phyloP scores from a whole-genome alignment of 2,797 vertebrate genomes.

The Tympanoctomys barrerae region DNA sequence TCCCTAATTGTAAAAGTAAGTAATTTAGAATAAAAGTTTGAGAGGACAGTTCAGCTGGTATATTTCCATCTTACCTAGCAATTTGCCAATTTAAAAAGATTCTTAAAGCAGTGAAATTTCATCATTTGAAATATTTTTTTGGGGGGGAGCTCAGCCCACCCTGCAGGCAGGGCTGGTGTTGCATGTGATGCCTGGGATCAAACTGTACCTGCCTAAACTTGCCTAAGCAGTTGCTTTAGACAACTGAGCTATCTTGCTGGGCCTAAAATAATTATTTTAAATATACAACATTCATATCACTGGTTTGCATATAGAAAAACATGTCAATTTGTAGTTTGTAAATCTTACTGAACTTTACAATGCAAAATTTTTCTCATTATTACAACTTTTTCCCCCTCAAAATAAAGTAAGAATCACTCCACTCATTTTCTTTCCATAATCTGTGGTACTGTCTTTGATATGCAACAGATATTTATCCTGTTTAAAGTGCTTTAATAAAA shows the following conservation, averaged over 20 bases:
- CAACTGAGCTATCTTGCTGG: too few relatives aligned
- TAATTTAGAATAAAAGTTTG: constrained; percentile 22
- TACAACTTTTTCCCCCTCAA: neutral
- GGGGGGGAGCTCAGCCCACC: too few relatives aligned
- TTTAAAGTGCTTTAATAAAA: neutral
- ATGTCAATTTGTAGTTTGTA: neutral
- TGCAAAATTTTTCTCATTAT: neutral
- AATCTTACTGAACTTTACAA: constrained; percentile 31
- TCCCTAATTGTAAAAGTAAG: constrained; percentile 36
- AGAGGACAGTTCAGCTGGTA: neutral
- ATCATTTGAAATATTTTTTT: constrained; percentile 8
- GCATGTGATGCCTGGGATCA: too few relatives aligned
- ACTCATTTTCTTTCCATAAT: neutral
- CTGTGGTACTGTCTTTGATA: constrained; percentile 27
- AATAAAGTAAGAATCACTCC: neutral
- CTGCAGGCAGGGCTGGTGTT: too few relatives aligned
- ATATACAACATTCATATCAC: neutral
- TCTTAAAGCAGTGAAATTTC: constrained; percentile 6
- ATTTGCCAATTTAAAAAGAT: neutral
- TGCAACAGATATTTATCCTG: neutral
- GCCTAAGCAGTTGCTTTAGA: too few relatives aligned
- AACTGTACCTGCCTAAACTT: too few relatives aligned
- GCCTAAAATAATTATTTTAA: neutral
- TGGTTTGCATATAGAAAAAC: constrained; percentile 22
- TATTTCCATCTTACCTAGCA: constrained; percentile 25